These are phyloP conservation scores for Leptosomus discolor DNA, from an alignment of 2,113 vertebrate species.

Conservation along the genomic window DNA sequence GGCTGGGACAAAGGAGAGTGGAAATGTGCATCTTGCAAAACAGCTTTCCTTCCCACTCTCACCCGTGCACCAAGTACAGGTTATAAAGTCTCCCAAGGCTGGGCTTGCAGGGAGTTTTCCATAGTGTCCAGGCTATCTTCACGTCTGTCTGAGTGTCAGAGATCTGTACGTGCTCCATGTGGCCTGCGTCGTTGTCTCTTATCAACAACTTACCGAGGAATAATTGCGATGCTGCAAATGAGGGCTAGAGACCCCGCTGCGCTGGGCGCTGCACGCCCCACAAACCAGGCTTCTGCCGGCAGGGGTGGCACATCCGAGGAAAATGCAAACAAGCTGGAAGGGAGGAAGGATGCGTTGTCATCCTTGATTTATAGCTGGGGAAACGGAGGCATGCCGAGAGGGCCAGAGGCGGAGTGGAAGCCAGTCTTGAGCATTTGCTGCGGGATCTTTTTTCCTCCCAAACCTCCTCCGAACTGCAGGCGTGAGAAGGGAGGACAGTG, in stretches of 20 bases:
- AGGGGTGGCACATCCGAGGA: background rate
- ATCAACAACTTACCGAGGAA: no score
- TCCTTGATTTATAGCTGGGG: background rate
- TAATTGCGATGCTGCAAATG: accelerated
- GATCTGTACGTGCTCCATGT: accelerated
- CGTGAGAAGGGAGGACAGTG: background rate
- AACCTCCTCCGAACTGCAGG: background rate
- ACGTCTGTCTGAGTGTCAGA: background rate
- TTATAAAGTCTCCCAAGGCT: background rate
- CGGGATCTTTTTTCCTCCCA: background rate
- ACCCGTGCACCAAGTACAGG: accelerated
- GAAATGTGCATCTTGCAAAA: background rate
- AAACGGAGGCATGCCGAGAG: background rate
- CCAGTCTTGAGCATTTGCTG: background rate
- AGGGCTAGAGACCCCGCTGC: background rate
- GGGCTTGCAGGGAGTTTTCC: background rate
- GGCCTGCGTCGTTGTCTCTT: accelerated
- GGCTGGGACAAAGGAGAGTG: background rate
- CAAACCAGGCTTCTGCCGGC: background rate
- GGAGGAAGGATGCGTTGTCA: background rate
- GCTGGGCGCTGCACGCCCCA: background rate
- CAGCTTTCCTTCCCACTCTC: background rate
- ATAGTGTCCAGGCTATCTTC: accelerated
- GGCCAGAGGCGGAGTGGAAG: background rate
- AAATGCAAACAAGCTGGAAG: background rate